Conservation (phyloP, 2,888 invertebrate species). For the Temnothorax rugatulus region DNA sequence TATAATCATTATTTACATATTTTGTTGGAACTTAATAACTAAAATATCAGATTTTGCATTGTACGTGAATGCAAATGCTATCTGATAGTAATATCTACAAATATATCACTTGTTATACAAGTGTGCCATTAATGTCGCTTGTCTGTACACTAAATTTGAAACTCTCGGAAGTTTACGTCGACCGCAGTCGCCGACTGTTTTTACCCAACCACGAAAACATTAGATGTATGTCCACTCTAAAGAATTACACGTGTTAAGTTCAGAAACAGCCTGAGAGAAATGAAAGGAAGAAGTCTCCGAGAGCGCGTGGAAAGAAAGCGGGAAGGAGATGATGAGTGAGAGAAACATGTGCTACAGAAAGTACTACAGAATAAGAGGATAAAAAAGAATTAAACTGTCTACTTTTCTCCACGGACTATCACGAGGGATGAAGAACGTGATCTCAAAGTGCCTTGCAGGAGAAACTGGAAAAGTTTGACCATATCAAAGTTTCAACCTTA, state of each 20-base stretch:
- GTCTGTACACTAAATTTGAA: conserved; percentile 11
- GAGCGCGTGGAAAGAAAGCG: conserved; percentile 14
- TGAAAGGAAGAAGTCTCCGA: conserved; percentile 18
- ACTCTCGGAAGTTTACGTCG: conserved; percentile 21
- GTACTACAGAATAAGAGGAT: conserved; percentile 25
- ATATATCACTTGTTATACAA: conserved; percentile 3
- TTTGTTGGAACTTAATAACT: background rate
- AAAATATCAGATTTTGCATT: conserved; percentile 9
- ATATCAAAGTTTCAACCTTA: background rate
- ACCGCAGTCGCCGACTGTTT: conserved; percentile 6
- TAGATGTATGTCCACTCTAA: conserved; percentile 45
- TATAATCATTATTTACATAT: background rate
- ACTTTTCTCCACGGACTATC: conserved; percentile 1
- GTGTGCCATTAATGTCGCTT: background rate
- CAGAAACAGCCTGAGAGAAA: conserved; percentile 17
- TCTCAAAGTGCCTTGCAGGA: background rate
- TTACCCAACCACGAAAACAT: conserved; percentile 22
- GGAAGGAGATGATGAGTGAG: conserved; percentile 21
- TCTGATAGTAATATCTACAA: conserved; percentile 11
- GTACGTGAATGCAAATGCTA: background rate
- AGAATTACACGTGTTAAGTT: conserved; percentile 49
- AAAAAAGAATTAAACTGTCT: conserved; percentile 47
- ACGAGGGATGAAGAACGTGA: conserved; percentile 19
- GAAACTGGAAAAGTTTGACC: background rate
- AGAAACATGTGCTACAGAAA: conserved; percentile 8